Evolutionary conservation across 1,140 invertebrate species (phyloP).

Genomic region (Hypothenemus hampei): DNA sequence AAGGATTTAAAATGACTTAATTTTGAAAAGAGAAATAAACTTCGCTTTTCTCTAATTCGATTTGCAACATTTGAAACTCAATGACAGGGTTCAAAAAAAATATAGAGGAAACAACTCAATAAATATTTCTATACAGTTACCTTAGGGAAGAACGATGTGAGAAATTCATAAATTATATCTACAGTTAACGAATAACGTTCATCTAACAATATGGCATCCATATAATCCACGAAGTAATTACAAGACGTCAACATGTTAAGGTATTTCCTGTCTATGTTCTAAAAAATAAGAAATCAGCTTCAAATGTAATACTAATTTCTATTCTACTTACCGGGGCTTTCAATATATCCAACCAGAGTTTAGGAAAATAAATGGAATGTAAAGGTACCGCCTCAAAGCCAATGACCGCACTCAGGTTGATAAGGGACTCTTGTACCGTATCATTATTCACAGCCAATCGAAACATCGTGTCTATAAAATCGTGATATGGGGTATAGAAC

Average conservation of each 20-base stretch:
- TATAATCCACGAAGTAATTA: conserved; percentile 76
- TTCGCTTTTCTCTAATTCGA: too few species aligned
- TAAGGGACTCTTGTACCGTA: conserved; percentile 70
- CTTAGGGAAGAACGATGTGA: conserved; percentile 79
- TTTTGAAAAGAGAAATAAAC: too few species aligned
- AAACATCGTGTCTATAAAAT: conserved; percentile 82
- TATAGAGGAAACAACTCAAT: too few species aligned
- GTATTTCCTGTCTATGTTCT: conserved; percentile 71
- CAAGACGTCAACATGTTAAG: conserved; percentile 71
- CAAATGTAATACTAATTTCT: background rate
- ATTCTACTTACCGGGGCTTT: conserved; percentile 57
- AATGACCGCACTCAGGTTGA: conserved; percentile 77
- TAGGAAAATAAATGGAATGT: conserved; percentile 77
- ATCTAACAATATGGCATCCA: conserved; percentile 75
- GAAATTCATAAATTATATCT: conserved; percentile 73
- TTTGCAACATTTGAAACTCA: too few species aligned
- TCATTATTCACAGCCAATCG: conserved; percentile 79
- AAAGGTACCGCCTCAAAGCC: conserved; percentile 81
- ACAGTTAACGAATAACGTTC: conserved; percentile 73
- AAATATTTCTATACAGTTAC: too few species aligned
- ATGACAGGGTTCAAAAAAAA: too few species aligned
- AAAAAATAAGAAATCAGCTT: conserved; percentile 31
- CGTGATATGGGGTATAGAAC: conserved; percentile 79
- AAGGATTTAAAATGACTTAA: too few species aligned
- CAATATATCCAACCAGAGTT: conserved; percentile 78